Evolutionary conservation across 1,140 invertebrate genomes (phyloP).

Genomic region (Heliothis virescens): DNA sequence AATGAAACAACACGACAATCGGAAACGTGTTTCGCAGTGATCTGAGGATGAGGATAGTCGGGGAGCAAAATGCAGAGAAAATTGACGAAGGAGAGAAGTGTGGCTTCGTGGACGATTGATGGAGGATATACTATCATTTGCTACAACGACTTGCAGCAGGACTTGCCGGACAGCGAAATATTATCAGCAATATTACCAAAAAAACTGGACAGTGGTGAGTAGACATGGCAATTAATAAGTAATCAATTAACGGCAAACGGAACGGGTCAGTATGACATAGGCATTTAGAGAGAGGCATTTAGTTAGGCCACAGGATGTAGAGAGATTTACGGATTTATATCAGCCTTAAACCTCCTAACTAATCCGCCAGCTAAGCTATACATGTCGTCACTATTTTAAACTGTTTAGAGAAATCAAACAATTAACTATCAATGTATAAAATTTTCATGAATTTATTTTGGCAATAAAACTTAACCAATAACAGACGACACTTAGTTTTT

Average conservation of each 20-base stretch:
- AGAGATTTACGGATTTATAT: conserved; percentile 24
- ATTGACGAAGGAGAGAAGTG: conserved; percentile 68
- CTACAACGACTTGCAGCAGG: conserved; percentile 76
- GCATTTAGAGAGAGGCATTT: not conserved
- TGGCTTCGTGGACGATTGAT: conserved; percentile 56
- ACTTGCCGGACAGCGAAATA: conserved; percentile 77
- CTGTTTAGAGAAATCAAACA: not conserved
- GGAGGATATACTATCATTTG: conserved; percentile 80
- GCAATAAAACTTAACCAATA: not conserved
- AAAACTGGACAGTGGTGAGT: conserved; percentile 66
- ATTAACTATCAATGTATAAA: not conserved
- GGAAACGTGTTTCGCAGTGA: conserved; percentile 73
- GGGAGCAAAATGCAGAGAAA: conserved; percentile 71
- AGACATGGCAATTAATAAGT: not conserved
- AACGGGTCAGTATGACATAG: not conserved
- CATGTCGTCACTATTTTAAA: not conserved
- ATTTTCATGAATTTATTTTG: no score
- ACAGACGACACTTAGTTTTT: not conserved
- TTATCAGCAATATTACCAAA: conserved; percentile 65
- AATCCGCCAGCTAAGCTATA: not conserved
- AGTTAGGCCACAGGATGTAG: no score
- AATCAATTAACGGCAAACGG: not conserved
- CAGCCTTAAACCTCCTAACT: not conserved
- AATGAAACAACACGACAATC: conserved; percentile 53
- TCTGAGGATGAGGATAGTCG: conserved; percentile 55